Conservation (phyloP, 2,888 invertebrate species). For the Euzophera pinguis region DNA sequence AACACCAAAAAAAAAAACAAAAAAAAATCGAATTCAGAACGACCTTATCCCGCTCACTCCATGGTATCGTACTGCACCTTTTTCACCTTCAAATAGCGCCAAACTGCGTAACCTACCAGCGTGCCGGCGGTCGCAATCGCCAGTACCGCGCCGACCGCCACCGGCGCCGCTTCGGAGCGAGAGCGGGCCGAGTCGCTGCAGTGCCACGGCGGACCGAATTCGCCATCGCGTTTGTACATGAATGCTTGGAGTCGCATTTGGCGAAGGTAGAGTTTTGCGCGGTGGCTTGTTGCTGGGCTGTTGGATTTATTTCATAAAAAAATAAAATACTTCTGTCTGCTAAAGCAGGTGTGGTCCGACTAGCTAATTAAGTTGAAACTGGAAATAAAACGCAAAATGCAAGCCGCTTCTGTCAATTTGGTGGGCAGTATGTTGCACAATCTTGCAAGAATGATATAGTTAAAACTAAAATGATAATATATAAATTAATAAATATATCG, state of each 20-base stretch:
- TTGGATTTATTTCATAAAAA: too few species aligned
- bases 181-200: slow-evolving; percentile 73
- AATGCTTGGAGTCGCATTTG: slow-evolving; percentile 91
- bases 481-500: too few species aligned
- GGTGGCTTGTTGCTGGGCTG: slow-evolving; percentile 65
- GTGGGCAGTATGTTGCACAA: too few species aligned
- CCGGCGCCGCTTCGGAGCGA: slow-evolving; percentile 92
- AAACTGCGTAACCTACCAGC: slow-evolving; percentile 91
- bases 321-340: too few species aligned
- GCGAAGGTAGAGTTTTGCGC: slow-evolving; percentile 82
- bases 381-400: too few species aligned
- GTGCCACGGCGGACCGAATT: slow-evolving; percentile 84
- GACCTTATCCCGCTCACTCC: slow-evolving; percentile 78
- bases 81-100: slow-evolving; percentile 92
- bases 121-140: slow-evolving; percentile 90
- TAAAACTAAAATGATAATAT: too few species aligned
- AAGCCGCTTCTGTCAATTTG: too few species aligned
- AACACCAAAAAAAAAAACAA: slow-evolving; percentile 1
- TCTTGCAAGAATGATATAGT: too few species aligned
- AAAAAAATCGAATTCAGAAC: slow-evolving; percentile 28
- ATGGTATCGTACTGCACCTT: slow-evolving; percentile 95
- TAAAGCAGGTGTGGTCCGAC: too few species aligned
- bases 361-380: too few species aligned
- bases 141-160: slow-evolving; percentile 84
- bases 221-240: slow-evolving; percentile 89